A percentile compares a stretch with the other conserved stretches of the same genome.
Conservation (phyloP, 2,113 vertebrate species). For the Planiliza haematocheilus region DNA sequence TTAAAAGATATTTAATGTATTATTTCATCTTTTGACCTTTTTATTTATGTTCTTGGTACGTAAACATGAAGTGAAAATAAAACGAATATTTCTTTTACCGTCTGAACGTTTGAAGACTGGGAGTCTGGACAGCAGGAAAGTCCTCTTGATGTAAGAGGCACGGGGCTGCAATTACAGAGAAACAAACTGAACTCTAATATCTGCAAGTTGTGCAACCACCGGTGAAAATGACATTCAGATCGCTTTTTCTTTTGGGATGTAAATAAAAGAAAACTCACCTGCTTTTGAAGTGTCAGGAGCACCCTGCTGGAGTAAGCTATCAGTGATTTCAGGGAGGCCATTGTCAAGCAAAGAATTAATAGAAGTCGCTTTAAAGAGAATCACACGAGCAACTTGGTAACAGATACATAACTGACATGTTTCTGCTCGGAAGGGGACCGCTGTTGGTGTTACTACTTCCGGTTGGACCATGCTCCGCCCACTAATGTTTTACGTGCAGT, state of each 20-base stretch:
- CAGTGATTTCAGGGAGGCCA: slow-evolving; percentile 68
- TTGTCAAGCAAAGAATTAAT: slow-evolving; percentile 29
- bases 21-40: too few relatives aligned
- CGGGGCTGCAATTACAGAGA: slow-evolving; percentile 46
- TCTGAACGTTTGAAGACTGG: slow-evolving; percentile 51
- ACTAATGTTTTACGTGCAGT: neutral
- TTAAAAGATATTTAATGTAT: too few relatives aligned
- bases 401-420: slow-evolving; percentile 47
- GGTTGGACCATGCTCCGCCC: slow-evolving; percentile 29
- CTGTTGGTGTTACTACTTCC: slow-evolving; percentile 78
- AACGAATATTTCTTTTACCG: slow-evolving; percentile 39
- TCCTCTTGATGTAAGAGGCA: slow-evolving; percentile 63
- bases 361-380: accelerated
- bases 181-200: neutral
- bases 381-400: neutral
- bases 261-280: slow-evolving; percentile 52
- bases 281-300: slow-evolving; percentile 47
- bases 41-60: too few relatives aligned
- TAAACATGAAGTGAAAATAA: neutral
- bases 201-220: neutral
- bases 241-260: neutral
- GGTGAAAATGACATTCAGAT: slow-evolving; percentile 4
- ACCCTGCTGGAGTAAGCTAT: slow-evolving; percentile 54
- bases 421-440: slow-evolving; percentile 42
- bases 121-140: slow-evolving; percentile 52